Evolutionary conservation across 2,113 vertebrate species (phyloP).

Genomic region (Fregata magnificens): DNA sequence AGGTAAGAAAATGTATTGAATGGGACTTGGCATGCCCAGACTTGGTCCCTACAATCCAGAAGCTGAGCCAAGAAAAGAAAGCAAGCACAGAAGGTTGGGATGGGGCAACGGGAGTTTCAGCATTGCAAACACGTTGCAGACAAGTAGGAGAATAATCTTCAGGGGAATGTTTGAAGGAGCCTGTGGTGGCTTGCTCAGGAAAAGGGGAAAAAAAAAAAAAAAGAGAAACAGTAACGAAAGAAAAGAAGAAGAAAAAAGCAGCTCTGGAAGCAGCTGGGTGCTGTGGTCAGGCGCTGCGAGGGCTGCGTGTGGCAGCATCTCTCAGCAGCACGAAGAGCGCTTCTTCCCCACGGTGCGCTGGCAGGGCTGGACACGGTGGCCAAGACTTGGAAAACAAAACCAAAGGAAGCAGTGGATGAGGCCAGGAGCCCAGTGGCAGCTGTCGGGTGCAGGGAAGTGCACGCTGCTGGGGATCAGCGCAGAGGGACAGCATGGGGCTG

Average conservation of each 20-base stretch:
- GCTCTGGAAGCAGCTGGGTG: neutral
- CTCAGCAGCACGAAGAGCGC: neutral
- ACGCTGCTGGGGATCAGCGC: fast-evolving
- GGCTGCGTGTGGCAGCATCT: neutral
- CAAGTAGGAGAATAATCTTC: neutral
- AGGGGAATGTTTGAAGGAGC: neutral
- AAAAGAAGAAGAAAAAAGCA: neutral
- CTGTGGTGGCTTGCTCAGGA: conserved; percentile 8
- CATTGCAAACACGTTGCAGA: neutral
- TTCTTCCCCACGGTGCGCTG: neutral
- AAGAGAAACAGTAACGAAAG: neutral
- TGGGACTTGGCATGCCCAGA: neutral
- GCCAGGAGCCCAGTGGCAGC: neutral
- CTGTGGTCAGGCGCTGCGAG: neutral
- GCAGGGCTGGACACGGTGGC: neutral
- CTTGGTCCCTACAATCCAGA: neutral
- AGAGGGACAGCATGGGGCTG: neutral
- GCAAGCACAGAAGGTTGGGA: neutral
- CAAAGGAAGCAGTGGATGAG: neutral
- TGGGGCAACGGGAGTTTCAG: neutral
- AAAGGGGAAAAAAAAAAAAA: neutral
- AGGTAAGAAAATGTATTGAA: neutral
- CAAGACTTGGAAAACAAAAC: neutral
- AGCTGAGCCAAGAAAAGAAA: neutral
- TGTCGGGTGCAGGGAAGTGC: neutral